Conservation (phyloP, 2,113 vertebrate genomes). For the Vireo altiloquus region DNA sequence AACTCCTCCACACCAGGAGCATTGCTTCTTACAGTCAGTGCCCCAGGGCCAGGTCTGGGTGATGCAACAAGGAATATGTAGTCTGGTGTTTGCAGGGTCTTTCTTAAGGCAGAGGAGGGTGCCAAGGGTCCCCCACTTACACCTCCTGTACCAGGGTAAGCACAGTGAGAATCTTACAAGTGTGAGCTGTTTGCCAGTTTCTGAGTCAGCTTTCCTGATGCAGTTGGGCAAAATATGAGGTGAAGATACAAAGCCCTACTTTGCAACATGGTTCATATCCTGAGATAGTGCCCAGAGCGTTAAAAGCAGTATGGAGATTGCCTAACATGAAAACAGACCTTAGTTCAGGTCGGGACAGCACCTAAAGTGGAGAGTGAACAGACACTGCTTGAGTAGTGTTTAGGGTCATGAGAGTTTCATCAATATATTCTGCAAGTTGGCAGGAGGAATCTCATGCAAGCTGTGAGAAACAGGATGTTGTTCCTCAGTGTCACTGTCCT, state of each 20-base stretch:
- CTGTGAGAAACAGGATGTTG: background rate
- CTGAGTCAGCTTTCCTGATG: background rate
- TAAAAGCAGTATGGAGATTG: background rate
- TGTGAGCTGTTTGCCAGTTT: background rate
- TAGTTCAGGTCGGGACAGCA: background rate
- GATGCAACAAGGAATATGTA: fast-evolving
- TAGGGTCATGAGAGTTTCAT: background rate
- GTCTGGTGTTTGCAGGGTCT: background rate
- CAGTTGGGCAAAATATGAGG: background rate
- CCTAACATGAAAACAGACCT: background rate
- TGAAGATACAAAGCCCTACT: background rate
- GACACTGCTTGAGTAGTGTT: background rate
- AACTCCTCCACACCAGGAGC: background rate
- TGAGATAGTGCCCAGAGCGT: background rate
- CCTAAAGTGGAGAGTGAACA: background rate
- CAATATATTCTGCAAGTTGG: background rate
- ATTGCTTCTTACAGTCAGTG: background rate
- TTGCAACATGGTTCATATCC: background rate
- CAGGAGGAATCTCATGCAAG: background rate
- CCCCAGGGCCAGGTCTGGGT: background rate
- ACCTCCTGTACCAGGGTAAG: background rate
- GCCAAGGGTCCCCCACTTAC: background rate
- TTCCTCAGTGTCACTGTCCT: background rate
- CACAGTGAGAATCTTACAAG: background rate
- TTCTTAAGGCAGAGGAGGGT: background rate